These are phyloP conservation scores for Drosophila bocki DNA, from an alignment of 1,140 invertebrate genomes.

Conservation along the genomic window DNA sequence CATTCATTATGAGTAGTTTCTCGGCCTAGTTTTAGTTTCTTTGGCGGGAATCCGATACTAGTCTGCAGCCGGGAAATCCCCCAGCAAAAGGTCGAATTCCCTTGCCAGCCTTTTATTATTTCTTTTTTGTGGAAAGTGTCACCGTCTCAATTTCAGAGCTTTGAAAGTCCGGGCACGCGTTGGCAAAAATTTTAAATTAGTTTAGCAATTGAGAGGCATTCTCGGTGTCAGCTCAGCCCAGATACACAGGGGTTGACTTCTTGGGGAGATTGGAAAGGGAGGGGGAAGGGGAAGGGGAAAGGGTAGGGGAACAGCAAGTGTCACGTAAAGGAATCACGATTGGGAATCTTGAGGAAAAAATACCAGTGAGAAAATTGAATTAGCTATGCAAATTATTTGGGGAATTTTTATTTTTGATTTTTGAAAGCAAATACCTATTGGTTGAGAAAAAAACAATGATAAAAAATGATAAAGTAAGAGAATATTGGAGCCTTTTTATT, in stretches of 20 bases:
- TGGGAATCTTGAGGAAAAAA: slow-evolving; percentile 43
- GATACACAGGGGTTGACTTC: slow-evolving; percentile 4
- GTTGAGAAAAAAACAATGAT: background rate
- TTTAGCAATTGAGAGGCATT: slow-evolving; percentile 74
- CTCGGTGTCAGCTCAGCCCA: slow-evolving; percentile 42
- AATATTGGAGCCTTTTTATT: no score
- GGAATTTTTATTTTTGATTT: slow-evolving; percentile 51
- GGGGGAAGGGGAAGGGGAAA: background rate
- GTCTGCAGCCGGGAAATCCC: slow-evolving; percentile 38
- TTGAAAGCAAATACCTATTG: slow-evolving; percentile 37
- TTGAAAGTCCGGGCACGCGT: slow-evolving; percentile 55
- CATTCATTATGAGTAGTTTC: slow-evolving; percentile 70
- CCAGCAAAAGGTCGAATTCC: slow-evolving; percentile 39
- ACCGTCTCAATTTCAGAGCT: slow-evolving; percentile 60
- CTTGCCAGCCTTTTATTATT: background rate
- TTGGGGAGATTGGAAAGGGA: background rate
- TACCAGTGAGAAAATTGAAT: slow-evolving; percentile 64
- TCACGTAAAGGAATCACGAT: slow-evolving; percentile 49
- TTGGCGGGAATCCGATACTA: slow-evolving; percentile 9
- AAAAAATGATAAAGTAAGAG: no score
- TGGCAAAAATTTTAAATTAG: slow-evolving; percentile 77
- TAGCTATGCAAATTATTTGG: slow-evolving; percentile 67
- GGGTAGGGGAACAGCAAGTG: background rate
- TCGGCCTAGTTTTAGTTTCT: slow-evolving; percentile 49
- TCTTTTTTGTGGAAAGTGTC: slow-evolving; percentile 26